Percentiles rank a stretch among this genome's conserved stretches.
Conservation (phyloP, 2,888 invertebrate genomes). For the Drosophila kambysellisi region DNA sequence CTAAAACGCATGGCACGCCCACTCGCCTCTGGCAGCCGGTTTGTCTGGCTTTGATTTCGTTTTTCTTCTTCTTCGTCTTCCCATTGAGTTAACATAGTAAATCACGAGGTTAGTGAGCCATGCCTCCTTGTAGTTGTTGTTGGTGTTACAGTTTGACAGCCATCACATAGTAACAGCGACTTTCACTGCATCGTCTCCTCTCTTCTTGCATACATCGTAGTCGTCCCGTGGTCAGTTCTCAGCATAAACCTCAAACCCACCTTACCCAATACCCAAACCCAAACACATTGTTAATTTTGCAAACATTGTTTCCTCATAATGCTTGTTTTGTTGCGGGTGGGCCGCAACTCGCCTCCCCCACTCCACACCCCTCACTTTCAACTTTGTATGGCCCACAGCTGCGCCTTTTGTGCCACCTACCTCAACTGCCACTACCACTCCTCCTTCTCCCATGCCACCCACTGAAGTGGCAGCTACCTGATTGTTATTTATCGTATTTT, state of each 20-base stretch:
- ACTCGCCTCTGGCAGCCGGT: constrained; percentile 52
- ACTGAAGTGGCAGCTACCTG: constrained; percentile 57
- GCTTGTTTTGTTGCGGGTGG: constrained; percentile 48
- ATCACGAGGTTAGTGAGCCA: constrained; percentile 75
- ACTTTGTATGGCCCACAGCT: constrained; percentile 55
- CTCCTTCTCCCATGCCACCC: constrained; percentile 14
- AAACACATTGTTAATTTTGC: constrained; percentile 57
- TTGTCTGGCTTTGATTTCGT: constrained; percentile 41
- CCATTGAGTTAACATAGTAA: constrained; percentile 46
- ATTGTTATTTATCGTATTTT: constrained; percentile 72
- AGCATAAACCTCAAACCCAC: constrained; percentile 9
- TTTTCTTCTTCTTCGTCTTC: constrained; percentile 4
- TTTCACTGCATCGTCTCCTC: constrained; percentile 54
- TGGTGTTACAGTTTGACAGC: constrained; percentile 57
- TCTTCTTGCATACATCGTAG: constrained; percentile 27
- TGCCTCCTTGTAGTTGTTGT: constrained; percentile 17
- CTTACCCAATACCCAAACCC: constrained; percentile 3
- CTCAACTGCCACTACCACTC: neutral
- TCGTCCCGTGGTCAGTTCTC: constrained; percentile 37
- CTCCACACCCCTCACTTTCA: constrained; percentile 34
- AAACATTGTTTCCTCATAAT: constrained; percentile 52
- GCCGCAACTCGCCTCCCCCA: no score
- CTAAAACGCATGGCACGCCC: constrained; percentile 68
- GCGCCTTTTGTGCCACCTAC: constrained; percentile 44
- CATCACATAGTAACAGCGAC: constrained; percentile 43